Conservation (phyloP, 2,797 vertebrate genomes). For the Gastrophryne carolinensis region DNA sequence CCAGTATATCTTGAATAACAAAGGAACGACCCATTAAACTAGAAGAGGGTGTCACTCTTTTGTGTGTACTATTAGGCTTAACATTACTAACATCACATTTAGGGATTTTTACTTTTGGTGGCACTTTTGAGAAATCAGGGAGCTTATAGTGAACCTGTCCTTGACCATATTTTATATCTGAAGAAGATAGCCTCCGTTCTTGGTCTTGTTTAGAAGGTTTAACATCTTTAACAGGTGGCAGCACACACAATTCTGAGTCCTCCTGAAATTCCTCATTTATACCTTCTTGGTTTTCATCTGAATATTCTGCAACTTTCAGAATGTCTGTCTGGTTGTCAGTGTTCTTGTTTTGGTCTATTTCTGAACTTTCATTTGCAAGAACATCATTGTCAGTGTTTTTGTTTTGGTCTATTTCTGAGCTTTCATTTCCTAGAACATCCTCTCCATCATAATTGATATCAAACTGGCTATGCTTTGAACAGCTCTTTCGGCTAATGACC, state of each 20-base stretch:
- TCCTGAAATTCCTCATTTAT: background rate
- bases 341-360: background rate
- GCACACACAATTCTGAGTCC: background rate
- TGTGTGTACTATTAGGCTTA: constrained; percentile 55
- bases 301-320: fast-evolving
- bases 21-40: constrained; percentile 58
- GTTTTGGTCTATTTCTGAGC: background rate
- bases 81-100: constrained; percentile 58
- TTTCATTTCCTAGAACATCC: background rate
- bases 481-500: constrained; percentile 45
- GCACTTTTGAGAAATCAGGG: constrained; percentile 74
- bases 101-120: constrained; percentile 74
- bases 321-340: background rate
- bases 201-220: constrained; percentile 50
- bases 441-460: background rate
- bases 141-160: constrained; percentile 71
- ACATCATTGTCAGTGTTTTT: background rate
- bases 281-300: constrained; percentile 13
- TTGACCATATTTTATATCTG: constrained; percentile 70
- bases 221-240: constrained; percentile 43
- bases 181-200: constrained; percentile 61
- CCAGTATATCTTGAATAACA: constrained; percentile 63
- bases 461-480: background rate
- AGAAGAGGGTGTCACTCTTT: constrained; percentile 67
- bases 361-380: background rate